Evolutionary conservation across 2,888 invertebrate genomes (phyloP).

Genomic region (Penaeus monodon): DNA sequence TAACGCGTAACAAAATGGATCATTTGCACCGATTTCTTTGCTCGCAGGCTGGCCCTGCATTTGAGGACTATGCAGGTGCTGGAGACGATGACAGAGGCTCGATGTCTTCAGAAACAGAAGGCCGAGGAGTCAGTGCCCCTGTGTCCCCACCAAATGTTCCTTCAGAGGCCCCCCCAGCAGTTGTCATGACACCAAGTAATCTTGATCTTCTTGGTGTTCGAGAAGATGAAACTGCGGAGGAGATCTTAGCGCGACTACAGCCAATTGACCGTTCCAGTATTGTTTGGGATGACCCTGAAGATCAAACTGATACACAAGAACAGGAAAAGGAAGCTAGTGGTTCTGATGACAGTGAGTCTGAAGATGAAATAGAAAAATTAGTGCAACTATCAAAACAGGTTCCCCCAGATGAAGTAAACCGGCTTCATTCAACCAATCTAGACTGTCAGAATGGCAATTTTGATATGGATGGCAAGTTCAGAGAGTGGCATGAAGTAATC

Average conservation of each 20-base stretch:
- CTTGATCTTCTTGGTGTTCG: constrained; percentile 61
- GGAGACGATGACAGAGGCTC: constrained; percentile 59
- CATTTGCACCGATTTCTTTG: constrained; percentile 70
- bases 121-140: constrained; percentile 37
- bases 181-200: constrained; percentile 41
- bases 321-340: constrained; percentile 65
- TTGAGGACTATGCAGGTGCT: constrained; percentile 29
- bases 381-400: constrained; percentile 66
- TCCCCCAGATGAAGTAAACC: constrained; percentile 74
- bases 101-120: constrained; percentile 59
- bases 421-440: constrained; percentile 71
- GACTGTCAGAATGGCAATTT: constrained; percentile 72
- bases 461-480: constrained; percentile 76
- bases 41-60: constrained; percentile 64
- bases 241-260: constrained; percentile 78
- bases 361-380: constrained; percentile 48
- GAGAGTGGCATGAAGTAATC: constrained; percentile 92
- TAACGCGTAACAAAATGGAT: constrained; percentile 70
- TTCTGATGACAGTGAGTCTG: constrained; percentile 12
- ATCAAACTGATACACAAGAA: constrained; percentile 48
- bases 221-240: constrained; percentile 72
- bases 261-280: constrained; percentile 77
- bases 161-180: constrained; percentile 28
- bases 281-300: constrained; percentile 66
- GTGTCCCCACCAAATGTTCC: constrained; percentile 35